These are phyloP conservation scores for Condylostylus longicornis DNA, from an alignment of 1,140 invertebrate genomes.

Conservation along the genomic window DNA sequence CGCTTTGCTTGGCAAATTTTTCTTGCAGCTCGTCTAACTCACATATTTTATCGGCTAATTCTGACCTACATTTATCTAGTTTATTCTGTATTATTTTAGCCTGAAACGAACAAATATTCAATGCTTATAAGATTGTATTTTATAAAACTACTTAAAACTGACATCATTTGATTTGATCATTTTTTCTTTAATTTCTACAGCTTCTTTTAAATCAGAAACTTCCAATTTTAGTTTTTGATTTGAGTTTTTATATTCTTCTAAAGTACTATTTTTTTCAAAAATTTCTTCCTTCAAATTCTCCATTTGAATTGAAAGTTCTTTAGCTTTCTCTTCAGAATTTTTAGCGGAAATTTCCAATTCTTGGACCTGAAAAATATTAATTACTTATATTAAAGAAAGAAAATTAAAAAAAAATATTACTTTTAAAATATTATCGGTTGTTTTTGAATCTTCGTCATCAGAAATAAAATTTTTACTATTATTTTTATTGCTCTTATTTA, in stretches of 20 bases:
- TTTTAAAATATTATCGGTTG: too few relatives aligned
- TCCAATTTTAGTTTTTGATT: constrained; percentile 4
- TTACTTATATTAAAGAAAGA: too few relatives aligned
- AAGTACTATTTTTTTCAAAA: background rate
- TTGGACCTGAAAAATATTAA: background rate
- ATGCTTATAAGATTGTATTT: too few relatives aligned
- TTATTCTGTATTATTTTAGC: too few relatives aligned
- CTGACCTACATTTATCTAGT: too few relatives aligned
- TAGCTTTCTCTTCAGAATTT: constrained; percentile 2
- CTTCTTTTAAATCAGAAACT: background rate
- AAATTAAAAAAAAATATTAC: too few relatives aligned
- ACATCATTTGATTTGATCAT: background rate
- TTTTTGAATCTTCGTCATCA: too few relatives aligned
- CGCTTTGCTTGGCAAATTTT: constrained; percentile 16
- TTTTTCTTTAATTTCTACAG: constrained; percentile 33
- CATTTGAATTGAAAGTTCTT: constrained; percentile 26
- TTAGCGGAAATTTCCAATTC: constrained; percentile 2
- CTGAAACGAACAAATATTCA: too few relatives aligned
- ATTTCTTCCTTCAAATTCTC: background rate
- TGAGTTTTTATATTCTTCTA: background rate
- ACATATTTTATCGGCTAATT: constrained; percentile 20
- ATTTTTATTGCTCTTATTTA: too few relatives aligned
- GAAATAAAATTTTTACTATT: too few relatives aligned
- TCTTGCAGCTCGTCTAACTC: constrained; percentile 21
- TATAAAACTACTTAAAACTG: too few relatives aligned